Evolutionary conservation across 2,797 vertebrate genomes (phyloP).

Genomic region (Eulemur mongoz): DNA sequence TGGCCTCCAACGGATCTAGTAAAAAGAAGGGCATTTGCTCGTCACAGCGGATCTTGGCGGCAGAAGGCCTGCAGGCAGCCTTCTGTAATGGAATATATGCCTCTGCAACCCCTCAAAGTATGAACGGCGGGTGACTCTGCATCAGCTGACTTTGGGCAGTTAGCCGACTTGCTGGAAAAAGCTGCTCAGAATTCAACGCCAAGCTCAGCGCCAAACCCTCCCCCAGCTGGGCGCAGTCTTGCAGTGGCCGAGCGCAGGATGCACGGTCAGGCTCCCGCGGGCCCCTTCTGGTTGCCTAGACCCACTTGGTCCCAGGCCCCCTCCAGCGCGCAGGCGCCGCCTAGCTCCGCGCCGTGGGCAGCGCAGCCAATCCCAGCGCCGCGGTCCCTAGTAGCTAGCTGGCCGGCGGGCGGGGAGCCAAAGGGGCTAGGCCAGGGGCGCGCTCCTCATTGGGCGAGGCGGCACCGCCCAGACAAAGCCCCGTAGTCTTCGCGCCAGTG

Average conservation of each 20-base stretch:
- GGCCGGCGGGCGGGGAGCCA: neutral
- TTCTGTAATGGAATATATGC: neutral
- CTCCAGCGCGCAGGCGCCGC: neutral
- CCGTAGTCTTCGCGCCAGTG: fast-evolving
- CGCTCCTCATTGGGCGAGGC: slow-evolving; percentile 50
- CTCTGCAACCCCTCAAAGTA: neutral
- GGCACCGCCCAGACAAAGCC: slow-evolving; percentile 5
- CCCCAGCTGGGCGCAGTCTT: neutral
- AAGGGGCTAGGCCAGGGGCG: slow-evolving; percentile 39
- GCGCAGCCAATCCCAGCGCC: slow-evolving; percentile 10
- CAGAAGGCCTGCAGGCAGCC: neutral
- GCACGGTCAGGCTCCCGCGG: fast-evolving
- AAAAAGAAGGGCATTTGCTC: neutral
- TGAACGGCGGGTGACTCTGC: neutral
- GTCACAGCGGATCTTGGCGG: neutral
- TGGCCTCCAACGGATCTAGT: neutral
- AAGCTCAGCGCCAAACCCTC: neutral
- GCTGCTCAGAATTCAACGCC: neutral
- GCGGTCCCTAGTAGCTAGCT: fast-evolving
- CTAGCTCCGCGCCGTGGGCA: fast-evolving
- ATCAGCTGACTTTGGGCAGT: neutral
- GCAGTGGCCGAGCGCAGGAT: neutral
- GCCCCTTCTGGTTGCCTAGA: too few relatives aligned
- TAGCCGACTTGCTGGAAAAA: slow-evolving; percentile 25
- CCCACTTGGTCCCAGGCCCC: fast-evolving